Conservation (phyloP, 2,113 vertebrate species). For the Megaceryle maxima region DNA sequence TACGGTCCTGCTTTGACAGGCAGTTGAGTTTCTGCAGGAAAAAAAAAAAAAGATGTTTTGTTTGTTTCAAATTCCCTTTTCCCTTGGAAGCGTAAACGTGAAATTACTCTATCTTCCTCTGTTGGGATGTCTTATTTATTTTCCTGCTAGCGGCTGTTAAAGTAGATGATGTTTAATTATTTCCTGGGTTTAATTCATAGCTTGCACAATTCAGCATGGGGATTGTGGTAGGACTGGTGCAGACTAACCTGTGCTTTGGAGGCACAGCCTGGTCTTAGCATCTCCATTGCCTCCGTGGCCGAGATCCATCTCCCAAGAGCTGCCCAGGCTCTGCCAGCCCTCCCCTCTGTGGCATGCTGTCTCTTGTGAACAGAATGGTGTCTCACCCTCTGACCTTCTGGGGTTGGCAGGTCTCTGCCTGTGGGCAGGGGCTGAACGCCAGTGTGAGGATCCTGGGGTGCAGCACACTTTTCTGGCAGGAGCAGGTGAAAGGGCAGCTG, state of each 20-base stretch:
- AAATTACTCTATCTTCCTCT: constrained; percentile 37
- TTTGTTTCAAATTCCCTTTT: constrained; percentile 46
- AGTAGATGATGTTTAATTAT: constrained; percentile 25
- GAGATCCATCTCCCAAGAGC: accelerated
- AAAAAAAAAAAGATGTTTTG: constrained; percentile 25
- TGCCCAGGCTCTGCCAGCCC: neutral
- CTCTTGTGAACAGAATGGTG: neutral
- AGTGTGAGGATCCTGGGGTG: accelerated
- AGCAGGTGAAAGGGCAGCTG: neutral
- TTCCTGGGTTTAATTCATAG: neutral
- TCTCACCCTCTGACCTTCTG: neutral
- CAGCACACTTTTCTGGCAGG: neutral
- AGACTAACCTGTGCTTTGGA: neutral
- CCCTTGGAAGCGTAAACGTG: neutral
- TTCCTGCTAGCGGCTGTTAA: constrained; percentile 9
- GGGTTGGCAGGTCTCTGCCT: neutral
- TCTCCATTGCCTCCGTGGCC: neutral
- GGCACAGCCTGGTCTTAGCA: neutral
- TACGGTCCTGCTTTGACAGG: constrained; percentile 10
- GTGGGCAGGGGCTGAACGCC: accelerated
- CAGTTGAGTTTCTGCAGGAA: constrained; percentile 14
- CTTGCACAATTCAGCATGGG: neutral
- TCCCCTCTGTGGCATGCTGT: accelerated
- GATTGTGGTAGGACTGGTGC: neutral
- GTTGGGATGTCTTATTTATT: constrained; percentile 53